A percentile compares a stretch with the other conserved stretches of the same genome.
Evolutionary conservation across 2,113 vertebrate species (phyloP).

Genomic region (Protomyctophum bolini): DNA sequence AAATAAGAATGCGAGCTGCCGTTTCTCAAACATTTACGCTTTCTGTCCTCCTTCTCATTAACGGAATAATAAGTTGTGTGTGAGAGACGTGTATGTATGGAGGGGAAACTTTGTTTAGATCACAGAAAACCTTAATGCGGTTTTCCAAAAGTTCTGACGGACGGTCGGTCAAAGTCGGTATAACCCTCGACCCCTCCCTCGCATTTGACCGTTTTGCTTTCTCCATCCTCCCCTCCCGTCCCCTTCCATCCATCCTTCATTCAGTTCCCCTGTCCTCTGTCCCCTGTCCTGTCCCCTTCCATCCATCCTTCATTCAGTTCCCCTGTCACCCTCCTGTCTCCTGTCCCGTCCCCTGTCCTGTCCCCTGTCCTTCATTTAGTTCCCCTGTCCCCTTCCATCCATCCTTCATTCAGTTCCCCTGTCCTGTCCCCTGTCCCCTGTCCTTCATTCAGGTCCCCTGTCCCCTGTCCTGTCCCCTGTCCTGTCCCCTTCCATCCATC

Average conservation of each 20-base stretch:
- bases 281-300: too few relatives aligned
- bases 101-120: too few relatives aligned
- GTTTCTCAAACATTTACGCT: slow-evolving; percentile 76
- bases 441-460: slow-evolving; percentile 43
- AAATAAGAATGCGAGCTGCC: slow-evolving; percentile 85
- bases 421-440: too few relatives aligned
- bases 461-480: too few relatives aligned
- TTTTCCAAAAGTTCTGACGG: slow-evolving; percentile 59
- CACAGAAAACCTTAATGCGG: slow-evolving; percentile 48
- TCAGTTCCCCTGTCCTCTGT: slow-evolving; percentile 29
- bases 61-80: slow-evolving; percentile 1
- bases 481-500: not conserved
- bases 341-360: too few relatives aligned
- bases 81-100: slow-evolving; percentile 58
- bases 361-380: slow-evolving; percentile 41
- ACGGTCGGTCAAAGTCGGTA: too few relatives aligned
- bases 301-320: slow-evolving; percentile 43
- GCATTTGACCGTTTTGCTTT: slow-evolving; percentile 54
- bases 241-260: slow-evolving; percentile 25
- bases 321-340: too few relatives aligned
- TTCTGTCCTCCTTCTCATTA: slow-evolving; percentile 46
- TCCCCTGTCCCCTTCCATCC: too few relatives aligned
- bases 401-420: slow-evolving; percentile 27
- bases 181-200: slow-evolving; percentile 51
- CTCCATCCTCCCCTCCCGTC: slow-evolving; percentile 50